These are phyloP conservation scores for Kradibia gibbosae DNA, from an alignment of 1,140 invertebrate genomes.

Conservation along the genomic window DNA sequence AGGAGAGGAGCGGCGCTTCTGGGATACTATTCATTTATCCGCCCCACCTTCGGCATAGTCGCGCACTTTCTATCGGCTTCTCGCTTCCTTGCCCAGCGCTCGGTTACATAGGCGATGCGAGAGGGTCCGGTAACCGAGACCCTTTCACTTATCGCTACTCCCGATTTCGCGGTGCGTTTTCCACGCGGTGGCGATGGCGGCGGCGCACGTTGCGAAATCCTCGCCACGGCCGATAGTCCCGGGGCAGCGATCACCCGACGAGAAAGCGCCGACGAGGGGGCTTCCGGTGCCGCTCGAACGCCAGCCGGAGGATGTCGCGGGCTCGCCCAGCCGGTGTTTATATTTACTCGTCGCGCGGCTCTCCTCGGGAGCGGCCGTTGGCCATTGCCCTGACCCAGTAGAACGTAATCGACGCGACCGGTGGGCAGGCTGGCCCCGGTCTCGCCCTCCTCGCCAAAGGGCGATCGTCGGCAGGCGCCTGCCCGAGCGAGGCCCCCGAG, in stretches of 20 bases:
- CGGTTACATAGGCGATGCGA: background rate
- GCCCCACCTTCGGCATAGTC: conserved; percentile 43
- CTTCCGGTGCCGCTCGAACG: background rate
- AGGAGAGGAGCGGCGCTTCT: conserved; percentile 43
- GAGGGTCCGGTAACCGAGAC: background rate
- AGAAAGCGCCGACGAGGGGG: background rate
- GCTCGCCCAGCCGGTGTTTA: background rate
- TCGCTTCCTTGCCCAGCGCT: conserved; percentile 12
- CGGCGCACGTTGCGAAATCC: conserved; percentile 19
- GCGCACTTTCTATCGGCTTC: too few relatives aligned
- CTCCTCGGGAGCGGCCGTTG: too few relatives aligned
- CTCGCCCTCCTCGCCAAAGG: too few relatives aligned
- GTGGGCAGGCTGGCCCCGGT: too few relatives aligned
- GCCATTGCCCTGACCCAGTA: too few relatives aligned
- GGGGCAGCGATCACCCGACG: background rate
- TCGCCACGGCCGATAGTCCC: background rate
- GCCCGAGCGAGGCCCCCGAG: too few relatives aligned
- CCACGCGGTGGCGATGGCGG: background rate
- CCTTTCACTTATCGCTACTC: conserved; percentile 37
- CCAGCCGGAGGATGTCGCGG: background rate
- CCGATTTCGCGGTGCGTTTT: conserved; percentile 13
- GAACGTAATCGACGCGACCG: too few relatives aligned
- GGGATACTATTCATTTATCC: conserved; percentile 49
- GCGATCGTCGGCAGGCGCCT: too few relatives aligned
- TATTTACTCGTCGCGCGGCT: too few relatives aligned